Evolutionary conservation across 2,888 invertebrate genomes (phyloP).

Genomic region (Imbricaverruca yamaguchii): DNA sequence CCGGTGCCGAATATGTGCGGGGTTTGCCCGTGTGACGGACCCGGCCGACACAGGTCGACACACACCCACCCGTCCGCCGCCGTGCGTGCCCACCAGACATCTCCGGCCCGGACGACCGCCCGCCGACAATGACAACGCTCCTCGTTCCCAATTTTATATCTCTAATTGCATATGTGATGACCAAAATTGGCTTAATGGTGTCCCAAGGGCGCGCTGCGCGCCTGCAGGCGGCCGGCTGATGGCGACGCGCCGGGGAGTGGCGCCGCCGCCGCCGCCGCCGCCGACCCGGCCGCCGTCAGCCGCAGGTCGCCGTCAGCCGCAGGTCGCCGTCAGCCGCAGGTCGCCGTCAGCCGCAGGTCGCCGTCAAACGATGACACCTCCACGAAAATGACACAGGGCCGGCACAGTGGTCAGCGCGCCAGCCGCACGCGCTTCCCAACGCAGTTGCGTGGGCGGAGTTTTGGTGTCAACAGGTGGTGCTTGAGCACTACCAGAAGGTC

Average conservation of each 20-base stretch:
- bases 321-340: too few relatives aligned
- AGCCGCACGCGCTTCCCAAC: too few relatives aligned
- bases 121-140: not conserved
- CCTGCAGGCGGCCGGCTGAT: not conserved
- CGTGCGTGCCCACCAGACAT: not conserved
- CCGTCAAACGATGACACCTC: too few relatives aligned
- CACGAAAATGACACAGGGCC: too few relatives aligned
- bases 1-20: not conserved
- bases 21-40: not conserved
- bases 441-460: too few relatives aligned
- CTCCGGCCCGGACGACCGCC: not conserved
- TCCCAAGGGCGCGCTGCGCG: not conserved
- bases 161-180: constrained; percentile 14
- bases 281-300: not conserved
- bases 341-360: too few relatives aligned
- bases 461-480: too few relatives aligned
- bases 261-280: not conserved
- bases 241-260: not conserved
- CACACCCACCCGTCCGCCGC: not conserved
- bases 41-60: not conserved
- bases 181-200: constrained; percentile 14
- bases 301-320: too few relatives aligned
- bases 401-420: too few relatives aligned
- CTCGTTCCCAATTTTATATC: not conserved
- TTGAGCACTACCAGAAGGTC: too few relatives aligned